Evolutionary conservation across 1,140 invertebrate genomes (phyloP).

Genomic region (Calliphora vicina): DNA sequence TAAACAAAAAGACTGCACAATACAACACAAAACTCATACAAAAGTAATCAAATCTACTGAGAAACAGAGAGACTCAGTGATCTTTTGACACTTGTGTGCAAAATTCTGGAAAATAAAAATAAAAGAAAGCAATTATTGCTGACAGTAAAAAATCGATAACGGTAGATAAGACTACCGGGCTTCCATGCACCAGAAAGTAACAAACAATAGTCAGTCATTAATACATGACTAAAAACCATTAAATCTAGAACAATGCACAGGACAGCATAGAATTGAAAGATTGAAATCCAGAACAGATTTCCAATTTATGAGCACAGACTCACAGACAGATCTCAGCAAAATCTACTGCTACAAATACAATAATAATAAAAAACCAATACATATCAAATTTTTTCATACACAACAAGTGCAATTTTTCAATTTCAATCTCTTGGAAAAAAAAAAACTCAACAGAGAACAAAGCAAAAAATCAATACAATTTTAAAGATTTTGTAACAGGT

Average conservation of each 20-base stretch:
- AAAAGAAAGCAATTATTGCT: neutral
- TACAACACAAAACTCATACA: neutral
- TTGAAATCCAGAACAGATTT: conserved; percentile 18
- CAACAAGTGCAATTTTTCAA: conserved; percentile 30
- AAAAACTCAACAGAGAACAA: too few relatives aligned
- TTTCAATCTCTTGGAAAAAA: neutral
- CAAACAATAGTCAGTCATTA: neutral
- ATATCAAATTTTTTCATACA: neutral
- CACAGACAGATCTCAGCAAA: conserved; percentile 9
- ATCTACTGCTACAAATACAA: too few relatives aligned
- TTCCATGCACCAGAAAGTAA: neutral
- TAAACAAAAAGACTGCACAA: neutral
- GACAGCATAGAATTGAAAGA: neutral
- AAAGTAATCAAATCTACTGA: neutral
- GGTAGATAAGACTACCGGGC: conserved; percentile 22
- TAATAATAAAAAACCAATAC: neutral
- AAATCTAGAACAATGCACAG: conserved; percentile 16
- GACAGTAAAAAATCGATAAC: neutral
- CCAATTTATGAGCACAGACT: conserved; percentile 14
- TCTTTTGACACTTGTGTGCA: conserved; percentile 18
- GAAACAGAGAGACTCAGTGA: neutral
- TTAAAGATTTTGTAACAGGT: conserved; percentile 15
- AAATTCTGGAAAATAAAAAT: neutral
- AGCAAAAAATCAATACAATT: neutral
- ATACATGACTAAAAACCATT: conserved; percentile 14